Evolutionary conservation across 2,888 invertebrate species (phyloP).

Genomic region (Polydrusus tereticollis): DNA sequence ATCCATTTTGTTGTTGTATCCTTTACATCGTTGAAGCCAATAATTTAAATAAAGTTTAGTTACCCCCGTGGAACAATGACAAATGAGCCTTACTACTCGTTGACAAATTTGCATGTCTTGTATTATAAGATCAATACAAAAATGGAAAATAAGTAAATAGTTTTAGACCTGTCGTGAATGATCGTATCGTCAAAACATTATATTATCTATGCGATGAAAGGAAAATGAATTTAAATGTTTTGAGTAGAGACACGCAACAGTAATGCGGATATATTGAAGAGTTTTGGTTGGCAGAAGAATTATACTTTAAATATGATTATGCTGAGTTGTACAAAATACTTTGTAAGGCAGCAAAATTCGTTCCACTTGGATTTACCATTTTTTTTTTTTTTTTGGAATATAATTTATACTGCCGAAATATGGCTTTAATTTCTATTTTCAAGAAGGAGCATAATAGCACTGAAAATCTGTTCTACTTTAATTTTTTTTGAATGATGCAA

Average conservation of each 20-base stretch:
- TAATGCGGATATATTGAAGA: constrained; percentile 26
- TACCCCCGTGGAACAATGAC: constrained; percentile 13
- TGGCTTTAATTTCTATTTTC: too few relatives aligned
- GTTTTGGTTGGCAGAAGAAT: background rate
- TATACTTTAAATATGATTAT: too few relatives aligned
- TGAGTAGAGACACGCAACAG: constrained; percentile 36
- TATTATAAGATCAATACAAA: constrained; percentile 33
- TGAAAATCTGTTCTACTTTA: too few relatives aligned
- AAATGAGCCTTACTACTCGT: constrained; percentile 11
- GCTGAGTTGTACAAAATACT: too few relatives aligned
- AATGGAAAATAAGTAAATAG: constrained; percentile 43
- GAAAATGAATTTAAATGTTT: constrained; percentile 49
- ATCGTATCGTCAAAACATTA: constrained; percentile 45
- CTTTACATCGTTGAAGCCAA: background rate
- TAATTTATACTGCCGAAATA: too few relatives aligned
- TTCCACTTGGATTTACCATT: too few relatives aligned
- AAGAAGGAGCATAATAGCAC: too few relatives aligned
- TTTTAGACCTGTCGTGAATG: constrained; percentile 46
- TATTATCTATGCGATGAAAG: constrained; percentile 44
- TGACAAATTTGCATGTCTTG: constrained; percentile 45
- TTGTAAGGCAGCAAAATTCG: too few relatives aligned
- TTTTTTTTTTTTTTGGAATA: too few relatives aligned
- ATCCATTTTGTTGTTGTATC: background rate
- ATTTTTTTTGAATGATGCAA: too few relatives aligned
- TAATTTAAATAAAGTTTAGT: constrained; percentile 8